Percentiles rank a stretch among this genome's conserved stretches.
phyloP scores from a whole-genome alignment of 2,888 invertebrate species.

The Tetanocera ferruginea region DNA sequence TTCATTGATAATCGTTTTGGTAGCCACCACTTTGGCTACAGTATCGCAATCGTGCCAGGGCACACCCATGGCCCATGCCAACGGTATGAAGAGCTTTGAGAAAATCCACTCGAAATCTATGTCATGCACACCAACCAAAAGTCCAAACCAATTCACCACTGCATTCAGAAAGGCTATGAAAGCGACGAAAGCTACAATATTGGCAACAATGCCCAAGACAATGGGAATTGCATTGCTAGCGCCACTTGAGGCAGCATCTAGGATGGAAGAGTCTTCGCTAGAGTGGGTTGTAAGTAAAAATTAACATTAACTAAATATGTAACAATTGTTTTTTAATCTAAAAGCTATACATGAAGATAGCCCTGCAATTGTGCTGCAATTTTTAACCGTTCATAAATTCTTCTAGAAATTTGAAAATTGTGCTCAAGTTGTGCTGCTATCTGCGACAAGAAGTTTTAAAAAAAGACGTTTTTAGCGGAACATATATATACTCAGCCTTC shows the following conservation, averaged over 20 bases:
- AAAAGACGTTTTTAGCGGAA: too few relatives aligned
- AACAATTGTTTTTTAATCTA: too few relatives aligned
- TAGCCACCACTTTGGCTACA: slow-evolving; percentile 87
- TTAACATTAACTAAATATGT: too few relatives aligned
- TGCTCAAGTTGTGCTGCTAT: too few relatives aligned
- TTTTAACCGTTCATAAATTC: too few relatives aligned
- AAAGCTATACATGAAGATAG: too few relatives aligned
- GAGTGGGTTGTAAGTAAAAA: slow-evolving; percentile 44
- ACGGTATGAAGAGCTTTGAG: slow-evolving; percentile 90
- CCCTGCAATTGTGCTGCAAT: too few relatives aligned
- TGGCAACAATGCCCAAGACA: slow-evolving; percentile 89
- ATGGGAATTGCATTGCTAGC: slow-evolving; percentile 85
- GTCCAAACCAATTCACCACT: slow-evolving; percentile 84
- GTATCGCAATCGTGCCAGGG: slow-evolving; percentile 76
- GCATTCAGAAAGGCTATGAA: slow-evolving; percentile 88
- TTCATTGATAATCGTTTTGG: slow-evolving; percentile 93
- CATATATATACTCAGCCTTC: too few relatives aligned
- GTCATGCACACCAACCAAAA: slow-evolving; percentile 78
- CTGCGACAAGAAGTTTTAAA: too few relatives aligned
- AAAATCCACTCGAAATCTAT: slow-evolving; percentile 81
- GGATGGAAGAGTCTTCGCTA: slow-evolving; percentile 84
- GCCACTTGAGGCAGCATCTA: slow-evolving; percentile 94
- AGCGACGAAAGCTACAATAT: slow-evolving; percentile 92
- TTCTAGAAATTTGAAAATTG: too few relatives aligned
- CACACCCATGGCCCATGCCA: slow-evolving; percentile 90